phyloP scores from a whole-genome alignment of 2,888 invertebrate species.

The Dromius quadrimaculatus region DNA sequence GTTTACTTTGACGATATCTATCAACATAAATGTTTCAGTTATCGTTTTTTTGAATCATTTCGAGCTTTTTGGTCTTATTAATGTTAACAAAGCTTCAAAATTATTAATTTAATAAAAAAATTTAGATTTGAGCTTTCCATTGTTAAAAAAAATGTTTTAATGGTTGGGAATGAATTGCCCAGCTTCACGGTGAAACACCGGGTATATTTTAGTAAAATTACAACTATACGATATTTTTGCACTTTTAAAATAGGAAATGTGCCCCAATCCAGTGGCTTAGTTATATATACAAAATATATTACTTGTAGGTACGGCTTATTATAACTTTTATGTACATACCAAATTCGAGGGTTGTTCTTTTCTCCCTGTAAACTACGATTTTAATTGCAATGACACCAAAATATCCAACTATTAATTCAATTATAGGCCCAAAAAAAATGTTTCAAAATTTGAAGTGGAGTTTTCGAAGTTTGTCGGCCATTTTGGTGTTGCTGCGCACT shows the following conservation, averaged over 20 bases:
- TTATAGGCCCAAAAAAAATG: background rate
- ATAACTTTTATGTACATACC: conserved; percentile 45
- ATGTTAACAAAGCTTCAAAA: too few species aligned
- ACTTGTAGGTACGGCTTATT: conserved; percentile 45
- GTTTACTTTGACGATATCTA: too few species aligned
- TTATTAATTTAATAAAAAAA: too few species aligned
- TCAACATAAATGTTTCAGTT: too few species aligned
- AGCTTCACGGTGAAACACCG: too few species aligned
- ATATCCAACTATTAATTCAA: background rate
- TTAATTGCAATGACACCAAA: background rate
- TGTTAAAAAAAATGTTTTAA: too few species aligned
- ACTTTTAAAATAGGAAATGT: conserved; percentile 58
- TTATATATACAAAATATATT: conserved; percentile 44
- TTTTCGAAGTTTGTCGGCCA: background rate
- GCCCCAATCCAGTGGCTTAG: conserved; percentile 53
- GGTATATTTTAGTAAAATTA: conserved; percentile 50
- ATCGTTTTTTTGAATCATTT: too few species aligned
- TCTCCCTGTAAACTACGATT: conserved; percentile 1
- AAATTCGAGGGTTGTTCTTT: conserved; percentile 15
- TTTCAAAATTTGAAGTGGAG: background rate
- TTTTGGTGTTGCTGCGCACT: background rate
- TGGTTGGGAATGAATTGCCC: too few species aligned
- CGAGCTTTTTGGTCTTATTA: too few species aligned
- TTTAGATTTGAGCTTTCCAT: too few species aligned
- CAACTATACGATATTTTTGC: conserved; percentile 55